Percentiles rank a stretch among this genome's conserved stretches.
Evolutionary conservation across 2,797 vertebrate genomes (phyloP).

Genomic region (Cheirogaleus major): DNA sequence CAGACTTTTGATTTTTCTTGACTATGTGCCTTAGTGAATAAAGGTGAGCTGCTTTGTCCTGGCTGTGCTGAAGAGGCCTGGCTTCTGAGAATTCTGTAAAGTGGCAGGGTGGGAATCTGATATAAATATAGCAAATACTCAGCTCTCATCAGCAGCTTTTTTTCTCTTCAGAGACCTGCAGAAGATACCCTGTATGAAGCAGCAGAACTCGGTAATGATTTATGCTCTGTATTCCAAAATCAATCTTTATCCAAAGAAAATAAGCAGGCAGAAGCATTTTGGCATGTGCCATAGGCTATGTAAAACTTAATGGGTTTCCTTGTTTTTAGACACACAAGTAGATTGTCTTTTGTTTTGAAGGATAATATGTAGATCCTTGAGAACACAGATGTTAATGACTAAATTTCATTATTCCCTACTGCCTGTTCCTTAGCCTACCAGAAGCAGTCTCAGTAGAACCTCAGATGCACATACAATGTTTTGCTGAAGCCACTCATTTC

Average conservation of each 20-base stretch:
- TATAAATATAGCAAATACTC: not conserved
- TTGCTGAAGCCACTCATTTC: not conserved
- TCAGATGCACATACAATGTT: not conserved
- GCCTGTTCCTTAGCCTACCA: not conserved
- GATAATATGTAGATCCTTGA: not conserved
- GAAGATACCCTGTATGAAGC: slow-evolving; percentile 77
- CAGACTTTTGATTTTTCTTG: not conserved
- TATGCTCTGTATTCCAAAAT: slow-evolving; percentile 31
- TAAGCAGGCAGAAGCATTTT: not conserved
- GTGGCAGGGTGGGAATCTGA: not conserved
- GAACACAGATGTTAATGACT: not conserved
- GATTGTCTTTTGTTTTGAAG: slow-evolving; percentile 21
- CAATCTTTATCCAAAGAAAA: not conserved
- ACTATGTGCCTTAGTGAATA: not conserved
- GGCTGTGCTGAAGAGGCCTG: not conserved
- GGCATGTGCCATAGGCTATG: not conserved
- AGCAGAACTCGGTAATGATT: slow-evolving; percentile 83
- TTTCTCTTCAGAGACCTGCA: slow-evolving; percentile 83
- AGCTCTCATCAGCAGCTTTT: slow-evolving; percentile 57
- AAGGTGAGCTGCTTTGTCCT: not conserved
- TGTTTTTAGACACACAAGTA: not conserved
- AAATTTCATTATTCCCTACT: not conserved
- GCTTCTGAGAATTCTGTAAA: not conserved
- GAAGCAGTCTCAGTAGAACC: not conserved
- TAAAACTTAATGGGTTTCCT: not conserved